Conservation (phyloP, 1,140 invertebrate genomes). For the Meloidogyne hapla region DNA sequence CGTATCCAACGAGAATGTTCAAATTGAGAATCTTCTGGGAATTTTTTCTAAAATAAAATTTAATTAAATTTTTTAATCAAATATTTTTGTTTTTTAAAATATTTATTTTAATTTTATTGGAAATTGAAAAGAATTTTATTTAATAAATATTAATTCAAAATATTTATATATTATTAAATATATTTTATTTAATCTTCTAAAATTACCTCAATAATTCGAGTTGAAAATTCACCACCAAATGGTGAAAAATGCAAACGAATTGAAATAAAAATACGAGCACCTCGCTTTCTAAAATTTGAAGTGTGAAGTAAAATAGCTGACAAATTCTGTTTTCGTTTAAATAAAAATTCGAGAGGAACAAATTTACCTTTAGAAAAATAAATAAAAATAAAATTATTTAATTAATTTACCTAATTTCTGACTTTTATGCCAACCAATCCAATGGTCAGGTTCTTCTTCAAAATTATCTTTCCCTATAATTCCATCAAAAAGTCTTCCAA, state of each 20-base stretch:
- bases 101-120: too few species aligned
- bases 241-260: slow-evolving; percentile 31
- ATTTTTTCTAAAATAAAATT: slow-evolving; percentile 29
- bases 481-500: slow-evolving; percentile 85
- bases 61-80: too few species aligned
- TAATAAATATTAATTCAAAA: too few species aligned
- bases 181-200: too few species aligned
- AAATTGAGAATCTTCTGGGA: slow-evolving; percentile 31
- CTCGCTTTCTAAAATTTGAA: slow-evolving; percentile 69
- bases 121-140: background rate
- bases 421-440: slow-evolving; percentile 78
- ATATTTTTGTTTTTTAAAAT: too few species aligned
- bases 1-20: slow-evolving; percentile 45
- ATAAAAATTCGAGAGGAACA: slow-evolving; percentile 73
- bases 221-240: slow-evolving; percentile 7
- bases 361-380: slow-evolving; percentile 1
- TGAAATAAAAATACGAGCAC: slow-evolving; percentile 31
- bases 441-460: slow-evolving; percentile 75
- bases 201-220: slow-evolving; percentile 17
- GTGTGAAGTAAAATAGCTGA: slow-evolving; percentile 78
- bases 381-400: slow-evolving; percentile 67
- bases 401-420: slow-evolving; percentile 64
- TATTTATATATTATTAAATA: too few species aligned
- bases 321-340: slow-evolving; percentile 82
- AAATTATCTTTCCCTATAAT: slow-evolving; percentile 78